Percentiles rank a stretch among this genome's conserved stretches.
These are phyloP conservation scores for Beaufortia kweichowensis DNA, from an alignment of 2,113 vertebrate species.

Conservation along the genomic window DNA sequence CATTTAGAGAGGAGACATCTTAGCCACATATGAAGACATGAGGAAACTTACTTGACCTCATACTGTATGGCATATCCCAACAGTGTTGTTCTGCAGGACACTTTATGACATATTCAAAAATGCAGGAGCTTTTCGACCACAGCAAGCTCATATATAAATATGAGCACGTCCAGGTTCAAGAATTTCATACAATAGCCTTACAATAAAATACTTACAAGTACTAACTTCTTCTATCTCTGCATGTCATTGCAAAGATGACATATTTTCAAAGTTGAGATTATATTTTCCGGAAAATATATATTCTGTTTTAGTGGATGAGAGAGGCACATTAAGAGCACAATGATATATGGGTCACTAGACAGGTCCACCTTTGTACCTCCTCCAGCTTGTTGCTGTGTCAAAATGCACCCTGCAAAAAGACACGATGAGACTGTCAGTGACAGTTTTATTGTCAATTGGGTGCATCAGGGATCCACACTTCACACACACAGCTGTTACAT, in stretches of 20 bases:
- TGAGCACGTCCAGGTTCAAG: no score
- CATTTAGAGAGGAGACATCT: constrained; percentile 49
- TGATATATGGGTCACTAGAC: constrained; percentile 5
- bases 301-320: constrained; percentile 27
- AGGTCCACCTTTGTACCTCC: constrained; percentile 50
- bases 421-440: constrained; percentile 66
- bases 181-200: no score
- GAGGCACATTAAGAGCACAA: background rate
- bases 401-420: constrained; percentile 58
- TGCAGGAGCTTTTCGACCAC: background rate
- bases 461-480: constrained; percentile 58
- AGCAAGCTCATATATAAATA: background rate
- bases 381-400: constrained; percentile 60
- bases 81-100: background rate
- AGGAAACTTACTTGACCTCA: constrained; percentile 3
- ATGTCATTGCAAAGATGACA: no score
- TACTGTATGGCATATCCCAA: constrained; percentile 1
- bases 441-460: constrained; percentile 68
- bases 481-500: constrained; percentile 68
- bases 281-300: no score
- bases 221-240: no score
- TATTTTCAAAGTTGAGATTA: no score
- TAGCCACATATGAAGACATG: constrained; percentile 67
- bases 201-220: no score
- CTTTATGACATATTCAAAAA: constrained; percentile 20